Base-by-base conservation (phyloP, 2,888 invertebrate species). In the Adelognathus sp. region DNA sequence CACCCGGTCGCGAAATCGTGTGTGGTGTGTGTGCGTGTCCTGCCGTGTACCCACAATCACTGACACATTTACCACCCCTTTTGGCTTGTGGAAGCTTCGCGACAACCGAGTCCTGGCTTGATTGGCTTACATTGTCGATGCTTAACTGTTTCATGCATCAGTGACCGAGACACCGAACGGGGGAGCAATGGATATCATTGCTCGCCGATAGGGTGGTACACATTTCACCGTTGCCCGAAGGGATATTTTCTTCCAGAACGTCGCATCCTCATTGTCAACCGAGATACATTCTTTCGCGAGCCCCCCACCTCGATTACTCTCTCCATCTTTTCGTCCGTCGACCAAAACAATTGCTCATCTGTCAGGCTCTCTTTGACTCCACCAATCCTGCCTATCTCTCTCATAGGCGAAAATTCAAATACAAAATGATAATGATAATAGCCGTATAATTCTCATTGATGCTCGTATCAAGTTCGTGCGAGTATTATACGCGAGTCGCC, bases 51-150 rank as follows among this genome's bases (percentile, higher is more conserved):
- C 56, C n/a, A 16, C 56, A 14, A 58, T n/a, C 29, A 16, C 18
- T 39, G 31, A 50, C 7, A 16, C 29, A 7, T 31, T 52, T 67
- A 46, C 70, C 24, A 63, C 33, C 64, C 36, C 67, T 29, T 39
- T 54, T 67, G 18, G n/a, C 39, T 9, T 27, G 18, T 81, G 84
- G 87, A 87, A 87, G 84, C 84, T 84, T 86, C 88, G 87, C 72
- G 56, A 50, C 33, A 52, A 33, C 72, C 46, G 52, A 76, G 69
- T 71, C 78, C 73, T 72, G 39, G 85, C 83, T 88, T 91, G 90
- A 91, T 91, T 90, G 90, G 91, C 91, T 91, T 91, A 91, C 89
- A 91, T 91, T 91, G 91, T 91, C 89, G 89, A 88, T 90, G 90
- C 90, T 91, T 90, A 90, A 91, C 89, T 88, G 91, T 89, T 91